Base-by-base conservation (phyloP, 2,797 vertebrate species). In the Cryptoprocta ferox region DNA sequence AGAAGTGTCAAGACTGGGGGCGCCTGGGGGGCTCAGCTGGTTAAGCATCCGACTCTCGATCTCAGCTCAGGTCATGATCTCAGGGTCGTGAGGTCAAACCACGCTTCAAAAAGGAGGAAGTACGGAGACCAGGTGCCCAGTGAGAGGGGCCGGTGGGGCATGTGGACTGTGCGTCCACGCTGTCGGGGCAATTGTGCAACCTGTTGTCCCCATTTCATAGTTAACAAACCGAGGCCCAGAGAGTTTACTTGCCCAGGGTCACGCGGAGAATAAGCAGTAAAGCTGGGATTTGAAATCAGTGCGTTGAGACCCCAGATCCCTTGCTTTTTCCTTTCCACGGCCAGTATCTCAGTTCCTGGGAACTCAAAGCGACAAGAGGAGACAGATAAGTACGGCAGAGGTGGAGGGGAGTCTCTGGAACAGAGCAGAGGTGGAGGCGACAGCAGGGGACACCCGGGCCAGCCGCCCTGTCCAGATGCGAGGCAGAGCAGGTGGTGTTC, bases 121-220 rank as follows among this genome's bases (percentile, higher is more conserved):
- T 12, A 1, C 24, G 1, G 53, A 75, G 21, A 6, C 37, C 78
- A 71, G 65, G 81, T 48, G 42, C 65, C 9, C 3, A 1, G 28
- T 1, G 11, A 42, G 32, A 45, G 14, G 26, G 28, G 15, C 9
- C 12, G 8, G 3, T 9, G 19, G 21, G 8, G 19, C 15, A 28
- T 0, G 61, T 42, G 59, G 42, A 82, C 18, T 14, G 6, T 53
- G 6, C 24, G 5, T 59, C 59, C 3, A 19, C 19, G 56, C 56
- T 24, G 56, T 8, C 2, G 15, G 53, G 14, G 66, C 63, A 65
- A 19, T 1, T 8, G 1, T 1, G 42, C 14, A 2, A 0, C 0
- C 50, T 37, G 0, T 14, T 14, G 39, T 76, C 83, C 56, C 79
- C 91, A 82, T 12, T 70, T 45, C 37, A 35, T 16, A 48, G 48